phyloP scores from a whole-genome alignment of 2,113 vertebrate genomes.

The Cacatua alba region DNA sequence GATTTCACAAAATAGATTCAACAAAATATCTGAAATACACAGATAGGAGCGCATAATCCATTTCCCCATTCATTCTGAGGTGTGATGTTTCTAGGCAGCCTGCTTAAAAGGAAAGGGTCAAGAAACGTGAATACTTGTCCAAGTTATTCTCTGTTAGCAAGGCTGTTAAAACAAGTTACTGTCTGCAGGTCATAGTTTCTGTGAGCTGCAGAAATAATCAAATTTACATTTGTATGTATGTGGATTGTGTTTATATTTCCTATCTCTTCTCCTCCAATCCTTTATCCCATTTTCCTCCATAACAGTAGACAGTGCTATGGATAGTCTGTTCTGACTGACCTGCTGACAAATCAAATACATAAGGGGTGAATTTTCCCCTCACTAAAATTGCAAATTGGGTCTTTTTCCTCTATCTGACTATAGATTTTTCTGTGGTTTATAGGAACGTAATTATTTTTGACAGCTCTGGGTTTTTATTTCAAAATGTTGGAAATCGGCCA shows the following conservation, averaged over 20 bases:
- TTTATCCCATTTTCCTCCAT: not conserved
- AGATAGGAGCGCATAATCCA: not conserved
- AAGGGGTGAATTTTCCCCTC: not conserved
- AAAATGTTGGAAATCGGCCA: not conserved
- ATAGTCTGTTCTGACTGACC: not conserved
- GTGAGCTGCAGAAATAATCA: not conserved
- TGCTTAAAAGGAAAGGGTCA: not conserved
- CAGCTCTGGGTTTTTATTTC: not conserved
- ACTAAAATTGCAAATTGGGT: not conserved
- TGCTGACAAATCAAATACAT: not conserved
- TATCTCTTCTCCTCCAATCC: not conserved
- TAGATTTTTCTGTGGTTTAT: not conserved
- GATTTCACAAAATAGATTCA: not conserved
- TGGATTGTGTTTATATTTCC: not conserved
- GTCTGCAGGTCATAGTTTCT: not conserved
- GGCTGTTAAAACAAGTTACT: not conserved
- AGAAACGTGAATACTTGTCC: not conserved
- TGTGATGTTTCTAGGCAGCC: conserved; percentile 13
- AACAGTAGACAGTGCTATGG: not conserved
- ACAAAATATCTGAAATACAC: not conserved
- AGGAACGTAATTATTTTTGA: not conserved
- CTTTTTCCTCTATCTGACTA: not conserved
- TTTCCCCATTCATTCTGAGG: not conserved
- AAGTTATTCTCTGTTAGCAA: not conserved
- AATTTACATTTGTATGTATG: not conserved